These are phyloP conservation scores for Dipodomys spectabilis DNA, from an alignment of 2,113 vertebrate species.

Conservation along the genomic window DNA sequence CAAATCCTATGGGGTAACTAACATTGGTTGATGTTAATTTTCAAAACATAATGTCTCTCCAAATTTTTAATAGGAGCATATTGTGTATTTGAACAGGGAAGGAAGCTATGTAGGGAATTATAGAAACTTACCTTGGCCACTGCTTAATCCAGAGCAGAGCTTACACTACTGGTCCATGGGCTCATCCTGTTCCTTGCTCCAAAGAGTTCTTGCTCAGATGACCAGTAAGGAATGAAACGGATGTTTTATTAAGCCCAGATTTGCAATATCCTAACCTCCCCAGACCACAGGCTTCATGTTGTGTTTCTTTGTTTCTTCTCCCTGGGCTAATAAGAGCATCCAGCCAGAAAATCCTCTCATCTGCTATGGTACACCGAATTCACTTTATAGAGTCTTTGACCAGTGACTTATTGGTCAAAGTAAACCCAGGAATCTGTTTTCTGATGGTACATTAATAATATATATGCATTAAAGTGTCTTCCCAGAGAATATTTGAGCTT, in stretches of 20 bases:
- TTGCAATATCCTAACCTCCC: background rate
- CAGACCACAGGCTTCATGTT: background rate
- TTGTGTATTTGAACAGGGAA: background rate
- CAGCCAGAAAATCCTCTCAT: conserved; percentile 8
- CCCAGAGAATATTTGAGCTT: conserved; percentile 85
- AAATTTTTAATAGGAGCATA: background rate
- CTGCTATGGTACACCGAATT: conserved; percentile 24
- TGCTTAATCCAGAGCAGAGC: background rate
- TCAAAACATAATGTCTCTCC: background rate
- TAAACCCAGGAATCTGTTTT: conserved; percentile 78
- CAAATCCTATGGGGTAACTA: background rate
- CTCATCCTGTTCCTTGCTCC: background rate
- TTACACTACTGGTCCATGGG: accelerated
- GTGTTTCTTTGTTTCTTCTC: conserved; percentile 2
- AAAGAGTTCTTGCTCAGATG: background rate
- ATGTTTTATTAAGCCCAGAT: background rate
- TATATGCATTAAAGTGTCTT: conserved; percentile 81
- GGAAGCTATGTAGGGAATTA: background rate
- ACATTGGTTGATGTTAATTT: background rate
- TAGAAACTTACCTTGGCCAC: background rate
- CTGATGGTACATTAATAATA: conserved; percentile 84
- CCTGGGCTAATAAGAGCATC: background rate
- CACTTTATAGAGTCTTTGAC: conserved; percentile 68
- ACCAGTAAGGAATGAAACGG: background rate
- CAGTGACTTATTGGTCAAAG: conserved; percentile 78